Base-by-base conservation (phyloP, 2,888 invertebrate species). In the Rhingia rostrata region DNA sequence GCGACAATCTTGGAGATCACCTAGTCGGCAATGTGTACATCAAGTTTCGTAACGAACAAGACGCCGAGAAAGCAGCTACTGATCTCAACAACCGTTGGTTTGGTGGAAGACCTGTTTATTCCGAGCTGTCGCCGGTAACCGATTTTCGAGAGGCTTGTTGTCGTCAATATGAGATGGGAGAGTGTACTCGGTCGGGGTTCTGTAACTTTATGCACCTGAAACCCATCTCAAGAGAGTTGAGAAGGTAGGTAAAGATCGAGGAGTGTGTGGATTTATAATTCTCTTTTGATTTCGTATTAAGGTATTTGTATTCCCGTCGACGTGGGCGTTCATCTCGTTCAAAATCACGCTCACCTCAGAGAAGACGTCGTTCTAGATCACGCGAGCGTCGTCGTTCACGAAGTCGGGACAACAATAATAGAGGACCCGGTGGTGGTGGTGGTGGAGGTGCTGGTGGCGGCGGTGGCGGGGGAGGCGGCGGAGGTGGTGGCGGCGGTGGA, bases 151-250 rank as follows among this genome's bases (percentile, higher is more conserved):
- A 99, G 93, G 99, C 99, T 0, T 99, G 99, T 90, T 99, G 99
- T 91, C 95, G 99, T 43, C 99, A 99, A 92, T 99, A 99, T 91
- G 99, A 99, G 93, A 98, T 99, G 97, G 99, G 98, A 1, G 99
- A 99, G 92, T 99, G 99, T 91, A 99, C 98, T 0, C 94, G 99
- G 73, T 98, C 98, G 88, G 99, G 99, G 43, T 99, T 99, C 92
- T 99, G 99, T 92, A 99, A 99, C 93, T 99, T 99, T 92, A 99
- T 99, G 99, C 99, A 99, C 91, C 93, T 99, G 91, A 99, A 99
- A 90, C 99, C 99, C 9, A 99, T 99, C 88, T 99, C 99, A 0
- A 93, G 98, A 86, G 98, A 99, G 90, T 92, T 99, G 73, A 93
- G 98, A 86, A 95, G 98, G 92, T 97, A 93, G 60, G 9, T 1